These are phyloP conservation scores for Ectobius pallidus DNA, from an alignment of 2,888 invertebrate genomes.

Conservation along the genomic window DNA sequence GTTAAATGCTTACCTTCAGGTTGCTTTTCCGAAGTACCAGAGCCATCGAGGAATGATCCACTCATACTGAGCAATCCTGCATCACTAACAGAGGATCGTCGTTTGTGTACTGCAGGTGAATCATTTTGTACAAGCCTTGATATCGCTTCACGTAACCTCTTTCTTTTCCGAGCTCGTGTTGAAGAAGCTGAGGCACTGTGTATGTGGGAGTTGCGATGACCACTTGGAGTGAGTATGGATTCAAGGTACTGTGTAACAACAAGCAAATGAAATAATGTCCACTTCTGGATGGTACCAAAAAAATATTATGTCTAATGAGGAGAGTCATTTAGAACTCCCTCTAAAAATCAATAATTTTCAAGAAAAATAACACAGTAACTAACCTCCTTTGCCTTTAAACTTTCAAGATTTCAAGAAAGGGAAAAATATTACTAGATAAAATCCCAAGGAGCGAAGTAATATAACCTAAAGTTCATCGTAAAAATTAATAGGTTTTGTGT, in stretches of 20 bases:
- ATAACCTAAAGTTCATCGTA: no score
- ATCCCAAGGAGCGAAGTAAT: no score
- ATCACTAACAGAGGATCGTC: constrained; percentile 86
- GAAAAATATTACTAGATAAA: no score
- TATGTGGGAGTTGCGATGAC: constrained; percentile 61
- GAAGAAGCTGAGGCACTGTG: constrained; percentile 41
- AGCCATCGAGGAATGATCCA: constrained; percentile 88
- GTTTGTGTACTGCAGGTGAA: constrained; percentile 68
- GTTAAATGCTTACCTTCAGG: not conserved
- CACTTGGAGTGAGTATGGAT: constrained; percentile 44
- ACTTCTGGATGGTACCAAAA: no score
- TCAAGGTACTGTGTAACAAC: constrained; percentile 56
- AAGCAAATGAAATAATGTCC: no score
- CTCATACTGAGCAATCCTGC: constrained; percentile 83
- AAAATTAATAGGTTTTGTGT: no score
- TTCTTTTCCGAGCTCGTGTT: constrained; percentile 73
- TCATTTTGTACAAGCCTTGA: constrained; percentile 58
- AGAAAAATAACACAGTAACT: no score
- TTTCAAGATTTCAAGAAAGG: no score
- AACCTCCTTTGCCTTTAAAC: no score
- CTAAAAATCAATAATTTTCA: no score
- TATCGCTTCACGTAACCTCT: constrained; percentile 70
- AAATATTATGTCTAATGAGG: no score
- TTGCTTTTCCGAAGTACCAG: constrained; percentile 53
- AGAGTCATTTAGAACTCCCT: no score